Evolutionary conservation across 2,113 vertebrate species (phyloP).

Genomic region (Echinops telfairi): DNA sequence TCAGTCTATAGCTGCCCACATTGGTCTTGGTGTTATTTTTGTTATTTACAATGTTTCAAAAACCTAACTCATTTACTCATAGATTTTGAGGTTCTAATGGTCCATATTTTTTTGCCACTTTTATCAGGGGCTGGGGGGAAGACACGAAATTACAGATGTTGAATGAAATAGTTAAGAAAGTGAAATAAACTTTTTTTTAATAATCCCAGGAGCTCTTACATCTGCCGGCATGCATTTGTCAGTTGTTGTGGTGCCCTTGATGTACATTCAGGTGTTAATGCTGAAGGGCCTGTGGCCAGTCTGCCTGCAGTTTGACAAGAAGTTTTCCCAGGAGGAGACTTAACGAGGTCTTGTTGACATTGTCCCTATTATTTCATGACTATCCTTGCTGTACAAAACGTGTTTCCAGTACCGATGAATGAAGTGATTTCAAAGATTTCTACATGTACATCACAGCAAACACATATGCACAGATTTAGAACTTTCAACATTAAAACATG

Average conservation of each 20-base stretch:
- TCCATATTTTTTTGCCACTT: neutral
- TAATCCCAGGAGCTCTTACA: neutral
- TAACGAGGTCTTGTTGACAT: slow-evolving; percentile 14
- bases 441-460: neutral
- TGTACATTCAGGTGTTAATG: neutral
- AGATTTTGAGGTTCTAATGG: neutral
- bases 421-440: neutral
- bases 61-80: neutral
- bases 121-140: neutral
- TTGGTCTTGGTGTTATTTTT: neutral
- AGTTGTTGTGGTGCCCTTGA: neutral
- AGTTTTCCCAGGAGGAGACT: slow-evolving; percentile 9
- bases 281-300: neutral
- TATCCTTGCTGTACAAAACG: neutral
- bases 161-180: neutral
- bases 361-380: slow-evolving; percentile 11
- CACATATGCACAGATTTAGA: neutral
- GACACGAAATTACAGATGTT: neutral
- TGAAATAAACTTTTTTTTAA: slow-evolving; percentile 6
- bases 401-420: slow-evolving; percentile 9
- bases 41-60: neutral
- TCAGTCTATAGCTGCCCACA: neutral
- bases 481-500: neutral
- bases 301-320: neutral
- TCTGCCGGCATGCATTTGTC: neutral